phyloP scores from a whole-genome alignment of 2,888 invertebrate genomes.

The Campoplex nolae region DNA sequence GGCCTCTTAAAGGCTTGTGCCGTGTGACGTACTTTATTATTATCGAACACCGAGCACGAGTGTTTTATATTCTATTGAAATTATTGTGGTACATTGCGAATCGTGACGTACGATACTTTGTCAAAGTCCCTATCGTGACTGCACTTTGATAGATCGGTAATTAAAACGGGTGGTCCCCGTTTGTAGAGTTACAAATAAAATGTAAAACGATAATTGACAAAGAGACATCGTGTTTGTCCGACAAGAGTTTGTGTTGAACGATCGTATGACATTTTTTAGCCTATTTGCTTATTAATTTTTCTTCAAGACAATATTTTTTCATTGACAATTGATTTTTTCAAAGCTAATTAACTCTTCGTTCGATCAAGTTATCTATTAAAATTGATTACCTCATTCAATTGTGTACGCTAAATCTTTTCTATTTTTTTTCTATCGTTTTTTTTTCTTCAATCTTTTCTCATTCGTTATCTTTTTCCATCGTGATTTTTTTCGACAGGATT shows the following conservation, averaged over 20 bases:
- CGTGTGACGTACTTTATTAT: constrained; percentile 60
- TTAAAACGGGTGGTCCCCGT: constrained; percentile 49
- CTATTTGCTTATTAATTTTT: not conserved
- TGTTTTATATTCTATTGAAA: constrained; percentile 60
- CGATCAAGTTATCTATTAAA: not conserved
- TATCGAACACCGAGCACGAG: constrained; percentile 55
- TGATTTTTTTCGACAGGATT: not conserved
- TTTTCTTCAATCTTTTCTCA: not conserved
- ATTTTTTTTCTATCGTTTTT: too few relatives aligned
- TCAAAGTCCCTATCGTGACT: constrained; percentile 64
- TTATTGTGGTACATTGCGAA: constrained; percentile 55
- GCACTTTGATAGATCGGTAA: constrained; percentile 57
- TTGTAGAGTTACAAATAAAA: constrained; percentile 10
- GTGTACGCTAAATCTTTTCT: not conserved
- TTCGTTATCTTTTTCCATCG: too few relatives aligned
- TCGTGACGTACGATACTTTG: constrained; percentile 66
- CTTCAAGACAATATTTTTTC: not conserved
- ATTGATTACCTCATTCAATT: not conserved
- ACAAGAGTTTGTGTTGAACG: constrained; percentile 8
- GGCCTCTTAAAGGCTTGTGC: constrained; percentile 19
- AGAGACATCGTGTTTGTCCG: constrained; percentile 9
- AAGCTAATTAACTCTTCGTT: not conserved
- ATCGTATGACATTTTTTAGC: not conserved
- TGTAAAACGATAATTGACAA: constrained; percentile 52
- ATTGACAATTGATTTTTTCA: not conserved